Evolutionary conservation across 2,888 invertebrate genomes (phyloP).

Genomic region (Stenichneumon culpator): DNA sequence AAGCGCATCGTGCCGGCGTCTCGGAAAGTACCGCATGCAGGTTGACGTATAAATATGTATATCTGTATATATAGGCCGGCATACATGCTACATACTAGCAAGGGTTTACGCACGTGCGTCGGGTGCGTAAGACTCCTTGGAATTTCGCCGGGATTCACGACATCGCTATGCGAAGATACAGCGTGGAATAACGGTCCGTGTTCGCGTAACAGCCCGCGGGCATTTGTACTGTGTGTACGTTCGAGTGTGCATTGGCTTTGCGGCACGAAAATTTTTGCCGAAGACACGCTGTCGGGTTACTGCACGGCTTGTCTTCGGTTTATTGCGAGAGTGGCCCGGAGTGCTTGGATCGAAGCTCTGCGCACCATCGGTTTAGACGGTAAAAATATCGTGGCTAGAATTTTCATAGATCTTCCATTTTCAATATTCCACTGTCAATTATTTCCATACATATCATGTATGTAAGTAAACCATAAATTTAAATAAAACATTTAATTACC

Average conservation of each 20-base stretch:
- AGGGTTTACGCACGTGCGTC: conserved; percentile 51
- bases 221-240: not conserved
- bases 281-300: not conserved
- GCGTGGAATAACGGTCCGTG: conserved; percentile 39
- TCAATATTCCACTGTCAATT: too few species aligned
- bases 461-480: too few species aligned
- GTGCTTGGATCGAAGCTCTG: too few species aligned
- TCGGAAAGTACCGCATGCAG: conserved; percentile 56
- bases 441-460: too few species aligned
- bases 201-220: conserved; percentile 6
- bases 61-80: conserved; percentile 45
- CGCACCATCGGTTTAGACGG: too few species aligned
- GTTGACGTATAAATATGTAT: conserved; percentile 42
- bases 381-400: not conserved
- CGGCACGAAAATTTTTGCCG: not conserved
- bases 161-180: conserved; percentile 37
- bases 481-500: too few species aligned
- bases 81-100: conserved; percentile 16
- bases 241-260: not conserved
- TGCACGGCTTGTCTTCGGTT: not conserved
- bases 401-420: not conserved
- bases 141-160: conserved; percentile 16
- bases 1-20: conserved; percentile 6
- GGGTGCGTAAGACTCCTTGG: conserved; percentile 46
- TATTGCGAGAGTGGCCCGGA: not conserved